Base-by-base conservation (phyloP, 2,797 vertebrate species). In the Sebastes elongatus region DNA sequence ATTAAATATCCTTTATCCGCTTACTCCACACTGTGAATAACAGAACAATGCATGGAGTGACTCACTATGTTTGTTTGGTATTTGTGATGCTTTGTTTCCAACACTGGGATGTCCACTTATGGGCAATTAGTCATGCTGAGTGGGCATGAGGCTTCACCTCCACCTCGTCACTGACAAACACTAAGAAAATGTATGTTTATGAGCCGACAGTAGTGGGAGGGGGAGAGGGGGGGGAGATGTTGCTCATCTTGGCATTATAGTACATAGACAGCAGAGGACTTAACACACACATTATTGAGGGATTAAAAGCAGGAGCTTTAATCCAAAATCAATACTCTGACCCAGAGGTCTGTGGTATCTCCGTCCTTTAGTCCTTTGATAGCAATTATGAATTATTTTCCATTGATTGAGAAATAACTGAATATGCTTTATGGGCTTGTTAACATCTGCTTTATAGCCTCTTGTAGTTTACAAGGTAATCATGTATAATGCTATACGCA, bases 101-200 rank as follows among this genome's bases (percentile, higher is more conserved):
- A 71, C 79, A 71, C 87, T 82, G 78, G 83, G 78, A 88, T 77
- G 89, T 85, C 89, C 91, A 93, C 91, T 93, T 93, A 91, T 75
- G 82, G 83, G 83, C 82, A 93, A 94, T 95, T 95, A 94, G 92
- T 94, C 93, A 94, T 83, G 86, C 88, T 90, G 91, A 93, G 93
- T 92, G 88, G 89, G 90, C 93, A 79, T 52, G 87, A 86, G 80
- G 86, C 88, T 87, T 92, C 84, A 93, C 90, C 92, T 91, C 82
- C 85, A 88, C 80, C 82, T 84, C 67, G 28, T 82, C 78, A 61
- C 80, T 86, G 82, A 82, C 84, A 78, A 87, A 85, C 86, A 82
- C 65, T 68, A 23, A 73, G 78, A 66, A 82, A 86, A 82, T 82
- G 75, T 82, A 72, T 79, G 78, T 88, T 88, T 84, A 56, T 79